A percentile compares a stretch with the other conserved stretches of the same genome.
Conservation (phyloP, 2,888 invertebrate genomes). For the Heliconius sara region DNA sequence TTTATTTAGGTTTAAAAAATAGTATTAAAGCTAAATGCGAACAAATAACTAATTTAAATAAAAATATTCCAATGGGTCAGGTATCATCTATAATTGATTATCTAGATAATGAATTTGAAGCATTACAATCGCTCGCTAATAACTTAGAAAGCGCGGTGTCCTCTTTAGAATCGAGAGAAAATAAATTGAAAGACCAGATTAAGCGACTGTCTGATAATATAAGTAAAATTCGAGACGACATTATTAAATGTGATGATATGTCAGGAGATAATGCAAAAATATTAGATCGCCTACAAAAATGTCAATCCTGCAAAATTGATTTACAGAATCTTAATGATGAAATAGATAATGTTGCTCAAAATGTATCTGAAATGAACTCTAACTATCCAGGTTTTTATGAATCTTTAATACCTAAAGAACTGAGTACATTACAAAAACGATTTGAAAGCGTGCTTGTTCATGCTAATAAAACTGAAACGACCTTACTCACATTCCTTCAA, state of each 20-base stretch:
- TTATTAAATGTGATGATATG: slow-evolving; percentile 95
- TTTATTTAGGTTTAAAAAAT: slow-evolving; percentile 89
- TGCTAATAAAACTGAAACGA: slow-evolving; percentile 91
- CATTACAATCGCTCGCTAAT: slow-evolving; percentile 88
- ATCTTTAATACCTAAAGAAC: slow-evolving; percentile 91
- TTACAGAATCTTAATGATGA: slow-evolving; percentile 87
- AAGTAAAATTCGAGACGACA: slow-evolving; percentile 89
- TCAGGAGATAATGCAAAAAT: slow-evolving; percentile 94
- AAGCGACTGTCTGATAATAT: slow-evolving; percentile 88
- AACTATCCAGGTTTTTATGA: slow-evolving; percentile 91
- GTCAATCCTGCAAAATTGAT: slow-evolving; percentile 88
- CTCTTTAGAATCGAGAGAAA: slow-evolving; percentile 89
- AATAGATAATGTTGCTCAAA: slow-evolving; percentile 87
- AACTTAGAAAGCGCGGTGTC: slow-evolving; percentile 89
- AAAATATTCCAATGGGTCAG: slow-evolving; percentile 87
- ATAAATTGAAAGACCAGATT: slow-evolving; percentile 87
- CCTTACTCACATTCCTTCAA: slow-evolving; percentile 91
- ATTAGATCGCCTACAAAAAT: slow-evolving; percentile 89
- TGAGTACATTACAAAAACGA: slow-evolving; percentile 92
- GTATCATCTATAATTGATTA: slow-evolving; percentile 86
- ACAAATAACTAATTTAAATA: slow-evolving; percentile 90
- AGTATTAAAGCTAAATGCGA: slow-evolving; percentile 91
- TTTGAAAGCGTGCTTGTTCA: slow-evolving; percentile 91
- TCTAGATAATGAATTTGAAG: slow-evolving; percentile 89
- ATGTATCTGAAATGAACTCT: slow-evolving; percentile 88